These are phyloP conservation scores for Rousettus madagascariensis DNA, from an alignment of 2,797 vertebrate genomes.

Conservation along the genomic window DNA sequence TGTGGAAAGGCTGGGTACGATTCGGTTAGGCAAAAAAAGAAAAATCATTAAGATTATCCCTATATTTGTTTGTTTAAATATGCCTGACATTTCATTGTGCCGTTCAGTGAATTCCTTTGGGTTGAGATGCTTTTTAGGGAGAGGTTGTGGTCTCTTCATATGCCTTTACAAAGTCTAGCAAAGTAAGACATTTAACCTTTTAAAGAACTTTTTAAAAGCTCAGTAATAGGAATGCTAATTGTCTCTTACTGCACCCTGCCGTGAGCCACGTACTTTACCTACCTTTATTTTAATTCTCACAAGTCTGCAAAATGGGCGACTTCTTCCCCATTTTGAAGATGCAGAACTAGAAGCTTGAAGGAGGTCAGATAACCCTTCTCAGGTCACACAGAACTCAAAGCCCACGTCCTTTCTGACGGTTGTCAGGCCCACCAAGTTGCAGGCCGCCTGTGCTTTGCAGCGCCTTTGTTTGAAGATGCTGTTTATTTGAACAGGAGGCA, in stretches of 20 bases:
- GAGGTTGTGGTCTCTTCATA: not conserved
- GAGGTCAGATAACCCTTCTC: not conserved
- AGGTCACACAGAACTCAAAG: not conserved
- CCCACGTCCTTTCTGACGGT: not conserved
- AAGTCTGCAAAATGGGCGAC: not conserved
- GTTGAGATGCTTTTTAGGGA: not conserved
- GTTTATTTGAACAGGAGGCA: conserved; percentile 14
- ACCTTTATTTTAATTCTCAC: not conserved
- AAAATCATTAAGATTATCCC: not conserved
- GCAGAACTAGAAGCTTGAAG: not conserved
- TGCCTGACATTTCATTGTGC: not conserved
- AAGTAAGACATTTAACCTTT: not conserved
- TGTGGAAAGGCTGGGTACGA: not conserved
- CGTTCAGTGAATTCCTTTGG: not conserved
- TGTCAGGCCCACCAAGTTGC: not conserved
- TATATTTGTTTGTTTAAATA: not conserved
- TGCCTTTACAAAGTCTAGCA: not conserved
- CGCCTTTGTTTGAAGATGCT: conserved; percentile 14
- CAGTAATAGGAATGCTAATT: not conserved
- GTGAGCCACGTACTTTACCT: not conserved
- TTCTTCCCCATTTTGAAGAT: not conserved
- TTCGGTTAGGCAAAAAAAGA: not conserved
- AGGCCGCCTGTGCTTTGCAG: not conserved
- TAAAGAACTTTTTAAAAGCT: not conserved
- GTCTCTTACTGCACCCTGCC: not conserved